Evolutionary conservation across 2,888 invertebrate species (phyloP).

Genomic region (Argyresthia goedartella): DNA sequence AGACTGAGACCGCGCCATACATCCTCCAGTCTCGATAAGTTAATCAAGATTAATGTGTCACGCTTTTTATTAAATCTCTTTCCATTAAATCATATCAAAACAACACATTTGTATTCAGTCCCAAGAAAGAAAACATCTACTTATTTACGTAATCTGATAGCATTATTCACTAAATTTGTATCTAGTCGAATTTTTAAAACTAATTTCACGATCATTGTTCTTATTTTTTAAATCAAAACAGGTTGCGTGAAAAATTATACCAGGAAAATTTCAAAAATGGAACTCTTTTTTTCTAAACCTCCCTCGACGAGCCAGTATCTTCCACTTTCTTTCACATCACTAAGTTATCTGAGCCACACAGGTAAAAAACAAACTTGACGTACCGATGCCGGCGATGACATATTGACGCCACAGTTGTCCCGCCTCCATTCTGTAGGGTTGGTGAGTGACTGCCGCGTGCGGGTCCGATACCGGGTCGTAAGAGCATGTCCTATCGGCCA

Average conservation of each 20-base stretch:
- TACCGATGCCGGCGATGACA: constrained; percentile 75
- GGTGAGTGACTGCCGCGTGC: constrained; percentile 50
- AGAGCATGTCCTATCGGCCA: constrained; percentile 54
- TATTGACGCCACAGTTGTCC: constrained; percentile 75
- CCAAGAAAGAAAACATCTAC: not conserved
- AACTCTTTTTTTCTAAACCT: too few species aligned
- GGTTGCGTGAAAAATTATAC: not conserved
- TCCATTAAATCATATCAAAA: too few species aligned
- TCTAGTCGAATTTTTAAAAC: too few species aligned
- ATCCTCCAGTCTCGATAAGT: too few species aligned
- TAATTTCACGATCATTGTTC: too few species aligned
- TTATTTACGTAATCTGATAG: not conserved
- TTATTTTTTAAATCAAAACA: too few species aligned
- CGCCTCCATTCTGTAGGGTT: constrained; percentile 67
- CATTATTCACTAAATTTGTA: too few species aligned
- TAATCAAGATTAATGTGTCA: too few species aligned
- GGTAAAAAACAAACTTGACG: constrained; percentile 26
- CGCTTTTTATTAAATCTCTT: too few species aligned
- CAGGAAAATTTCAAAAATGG: not conserved
- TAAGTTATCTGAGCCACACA: too few species aligned
- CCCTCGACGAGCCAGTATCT: not conserved
- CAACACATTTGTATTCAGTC: too few species aligned
- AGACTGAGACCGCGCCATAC: too few species aligned
- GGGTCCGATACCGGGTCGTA: constrained; percentile 60
- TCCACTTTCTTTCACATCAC: not conserved